Base-by-base conservation (phyloP, 1,140 invertebrate species). In the Tetragnatha versicolor region DNA sequence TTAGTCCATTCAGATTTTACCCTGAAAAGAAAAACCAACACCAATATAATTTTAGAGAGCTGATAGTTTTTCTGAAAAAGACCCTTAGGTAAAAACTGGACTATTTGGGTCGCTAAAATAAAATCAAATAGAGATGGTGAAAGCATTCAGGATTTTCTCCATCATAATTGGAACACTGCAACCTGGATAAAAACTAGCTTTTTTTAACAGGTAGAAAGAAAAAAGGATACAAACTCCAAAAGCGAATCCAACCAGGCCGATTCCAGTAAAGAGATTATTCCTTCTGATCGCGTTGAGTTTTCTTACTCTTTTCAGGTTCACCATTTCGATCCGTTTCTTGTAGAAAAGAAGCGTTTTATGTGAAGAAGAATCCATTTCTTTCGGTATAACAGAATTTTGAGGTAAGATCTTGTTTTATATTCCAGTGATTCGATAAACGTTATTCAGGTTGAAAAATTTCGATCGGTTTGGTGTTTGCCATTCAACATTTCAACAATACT, bases 281-380 rank as follows among this genome's bases (percentile, higher is more conserved):
- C 85, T 88, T 63, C 90, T 86, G 22, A 90, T 84, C 69, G 85
- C 86, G 79, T 90, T 87, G 27, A 94, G 83, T 82, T 89, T 91
- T 31, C 86, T 81, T 2, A 92, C 92, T 82, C 93, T 87, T 82
- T 90, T 86, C 20, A 89, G 82, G 60, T 82, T 94, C 83, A 92
- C 88, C 75, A 90, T 85, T 84, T 95, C 92, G 12, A 94, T 88
- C 39, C 91, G 84, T 87, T 91, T 91, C 88, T 94, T 94, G 83
- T 93, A 93, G 84, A 92, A 88, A 39, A 91, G 75, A 81, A 93
- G 89, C 3, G 90, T 87, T 83, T 89, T 33, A 27, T 60, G 51
- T 31, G 60, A 45, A 20, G 35, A 17, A 10, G 69, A 73, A n/a
- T n/a, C n/a, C n/a, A n/a, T n/a, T n/a, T n/a, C n/a, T n/a, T n/a